A percentile compares a stretch with the other conserved stretches of the same genome.
These are phyloP conservation scores for Ctenopoma kingsleyae DNA, from an alignment of 2,797 vertebrate genomes.

Conservation along the genomic window DNA sequence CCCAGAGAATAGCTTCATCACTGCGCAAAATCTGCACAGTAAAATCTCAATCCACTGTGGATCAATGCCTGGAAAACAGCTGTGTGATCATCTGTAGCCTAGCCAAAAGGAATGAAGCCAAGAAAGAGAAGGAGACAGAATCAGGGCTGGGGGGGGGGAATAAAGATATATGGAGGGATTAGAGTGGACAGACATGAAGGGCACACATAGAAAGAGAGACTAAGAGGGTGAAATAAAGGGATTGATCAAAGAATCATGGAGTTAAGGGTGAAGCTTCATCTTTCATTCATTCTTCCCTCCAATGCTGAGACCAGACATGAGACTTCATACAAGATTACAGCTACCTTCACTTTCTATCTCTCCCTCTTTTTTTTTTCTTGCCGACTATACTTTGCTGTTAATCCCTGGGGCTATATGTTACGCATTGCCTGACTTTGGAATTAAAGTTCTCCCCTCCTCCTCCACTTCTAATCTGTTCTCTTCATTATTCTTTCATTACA, in stretches of 20 bases:
- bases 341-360: conserved; percentile 64
- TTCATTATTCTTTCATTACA: conserved; percentile 83
- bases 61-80: conserved; percentile 66
- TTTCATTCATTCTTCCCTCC: conserved; percentile 49
- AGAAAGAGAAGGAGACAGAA: conserved; percentile 34
- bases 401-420: conserved; percentile 73
- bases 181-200: conserved; percentile 48
- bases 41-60: conserved; percentile 49
- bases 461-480: conserved; percentile 75
- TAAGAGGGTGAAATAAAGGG: conserved; percentile 48
- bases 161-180: conserved; percentile 51
- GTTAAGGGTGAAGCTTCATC: conserved; percentile 44
- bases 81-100: conserved; percentile 46
- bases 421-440: conserved; percentile 79
- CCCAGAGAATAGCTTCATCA: conserved; percentile 44
- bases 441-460: conserved; percentile 77
- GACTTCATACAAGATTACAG: conserved; percentile 57
- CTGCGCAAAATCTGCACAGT: conserved; percentile 41
- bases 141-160: conserved; percentile 20
- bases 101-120: conserved; percentile 49
- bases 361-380: conserved; percentile 42
- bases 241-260: conserved; percentile 60
- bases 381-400: conserved; percentile 49
- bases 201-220: conserved; percentile 24
- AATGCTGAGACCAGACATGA: conserved; percentile 37